Evolutionary conservation across 2,113 vertebrate species (phyloP).

Genomic region (Tauraco erythrolophus): DNA sequence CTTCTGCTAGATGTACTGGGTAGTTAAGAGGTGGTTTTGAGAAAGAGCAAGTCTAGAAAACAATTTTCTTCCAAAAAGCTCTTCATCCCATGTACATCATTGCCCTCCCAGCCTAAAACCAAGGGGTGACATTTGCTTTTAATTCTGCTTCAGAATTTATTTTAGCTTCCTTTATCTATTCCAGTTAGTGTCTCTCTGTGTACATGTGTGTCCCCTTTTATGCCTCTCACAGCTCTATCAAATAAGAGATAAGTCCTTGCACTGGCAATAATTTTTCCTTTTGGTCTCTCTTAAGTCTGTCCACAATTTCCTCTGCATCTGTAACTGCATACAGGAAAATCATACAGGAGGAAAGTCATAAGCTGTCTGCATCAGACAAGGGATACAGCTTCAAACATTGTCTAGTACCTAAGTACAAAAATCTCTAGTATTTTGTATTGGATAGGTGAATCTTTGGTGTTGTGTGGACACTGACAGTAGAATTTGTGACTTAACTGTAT

Average conservation of each 20-base stretch:
- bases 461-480: background rate
- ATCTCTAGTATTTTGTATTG: background rate
- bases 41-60: background rate
- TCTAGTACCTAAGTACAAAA: background rate
- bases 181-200: background rate
- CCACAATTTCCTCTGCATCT: background rate
- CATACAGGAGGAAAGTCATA: background rate
- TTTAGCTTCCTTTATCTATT: background rate
- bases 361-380: background rate
- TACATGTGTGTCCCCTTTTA: background rate
- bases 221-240: background rate
- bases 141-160: background rate
- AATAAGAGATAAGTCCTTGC: background rate
- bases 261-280: background rate
- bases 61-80: background rate
- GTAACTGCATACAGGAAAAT: background rate
- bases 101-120: background rate
- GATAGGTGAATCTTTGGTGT: background rate
- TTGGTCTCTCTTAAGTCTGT: background rate
- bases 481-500: background rate
- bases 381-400: background rate
- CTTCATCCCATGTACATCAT: accelerated
- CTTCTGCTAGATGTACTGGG: background rate
- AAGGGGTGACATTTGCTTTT: background rate
- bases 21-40: background rate